phyloP scores from a whole-genome alignment of 2,888 invertebrate species.

The Papilio protenor region DNA sequence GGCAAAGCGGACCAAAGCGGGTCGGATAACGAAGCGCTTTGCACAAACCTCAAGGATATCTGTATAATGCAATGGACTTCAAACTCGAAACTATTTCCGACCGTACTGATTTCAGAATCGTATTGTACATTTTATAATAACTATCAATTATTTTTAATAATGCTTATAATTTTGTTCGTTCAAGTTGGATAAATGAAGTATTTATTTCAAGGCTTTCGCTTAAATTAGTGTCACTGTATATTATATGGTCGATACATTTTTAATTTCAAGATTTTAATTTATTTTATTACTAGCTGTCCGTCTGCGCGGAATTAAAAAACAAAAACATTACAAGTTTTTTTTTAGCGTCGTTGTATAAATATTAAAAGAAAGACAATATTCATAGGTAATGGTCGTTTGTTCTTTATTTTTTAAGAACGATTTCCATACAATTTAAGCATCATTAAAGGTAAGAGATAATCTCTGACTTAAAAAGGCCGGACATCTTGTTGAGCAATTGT shows the following conservation, averaged over 20 bases:
- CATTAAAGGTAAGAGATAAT: constrained; percentile 2
- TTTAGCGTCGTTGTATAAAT: background rate
- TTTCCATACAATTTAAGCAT: background rate
- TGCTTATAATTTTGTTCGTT: background rate
- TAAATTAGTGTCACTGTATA: no score
- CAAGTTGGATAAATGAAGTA: background rate
- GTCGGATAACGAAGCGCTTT: constrained; percentile 26
- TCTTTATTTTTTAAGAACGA: background rate
- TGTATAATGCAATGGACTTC: constrained; percentile 29
- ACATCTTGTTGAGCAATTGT: constrained; percentile 4
- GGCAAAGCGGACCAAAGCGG: background rate
- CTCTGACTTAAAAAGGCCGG: background rate
- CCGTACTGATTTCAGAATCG: background rate
- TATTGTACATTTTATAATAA: background rate
- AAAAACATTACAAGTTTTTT: background rate
- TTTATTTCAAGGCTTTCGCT: no score
- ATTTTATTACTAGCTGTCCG: no score
- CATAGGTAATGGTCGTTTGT: background rate
- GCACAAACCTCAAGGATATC: constrained; percentile 26
- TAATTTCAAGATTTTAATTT: no score
- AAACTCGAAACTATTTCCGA: constrained; percentile 17
- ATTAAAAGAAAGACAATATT: background rate
- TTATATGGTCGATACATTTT: no score
- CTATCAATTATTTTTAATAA: background rate
- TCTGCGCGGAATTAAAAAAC: no score